Base-by-base conservation (phyloP, 1,140 invertebrate genomes). In the Ganaspis sp. region DNA sequence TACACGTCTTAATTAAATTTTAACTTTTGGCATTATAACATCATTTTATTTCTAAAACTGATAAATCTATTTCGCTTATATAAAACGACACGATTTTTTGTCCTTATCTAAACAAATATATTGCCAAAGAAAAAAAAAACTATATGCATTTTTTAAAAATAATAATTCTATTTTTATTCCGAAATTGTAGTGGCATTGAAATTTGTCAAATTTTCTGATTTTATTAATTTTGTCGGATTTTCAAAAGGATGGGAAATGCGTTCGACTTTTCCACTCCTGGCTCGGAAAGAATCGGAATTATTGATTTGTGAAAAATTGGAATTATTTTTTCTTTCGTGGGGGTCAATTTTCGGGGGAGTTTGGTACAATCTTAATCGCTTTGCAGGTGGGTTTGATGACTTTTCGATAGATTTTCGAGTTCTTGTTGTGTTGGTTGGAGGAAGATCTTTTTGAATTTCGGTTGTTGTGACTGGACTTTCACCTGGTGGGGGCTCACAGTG, bases 401-500 rank as follows among this genome's bases (percentile, higher is more conserved):
- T 40, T 78, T 34, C 11, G 23, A 19, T 9, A 17, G 21, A 26
- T 21, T 45, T 15, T 64, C 37, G 6, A 26, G 4, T 78, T 72
- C 38, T 54, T 34, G 9, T 23, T 23, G 54, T 37, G 15, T 38
- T 78, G 19, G 58, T 70, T 19, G 69, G 19, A 53, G 49, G 37
- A 17, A 69, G 26, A 12, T 70, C 70, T 45, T 64, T 53, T 37
- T 42, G 15, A 37, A 3, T 29, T 12, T 38, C 70, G 37, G 40
- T 15, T 45, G 42, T 73, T 9, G 26, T 70, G 9, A 23, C 69
- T 1, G 4, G 42, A 21, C 37, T 69, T 19, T 49, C 70, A 71
- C 93, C 92, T 9, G 93, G 94, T 15, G 94, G 94, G 17, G 92
- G 91, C 81, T 93, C 92, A 78, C 92, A 91, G 78, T 95, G 94